Evolutionary conservation across 2,797 vertebrate genomes (phyloP), one percentile per base, ranked within the genome.

Genomic region (Scleropages formosus): DNA sequence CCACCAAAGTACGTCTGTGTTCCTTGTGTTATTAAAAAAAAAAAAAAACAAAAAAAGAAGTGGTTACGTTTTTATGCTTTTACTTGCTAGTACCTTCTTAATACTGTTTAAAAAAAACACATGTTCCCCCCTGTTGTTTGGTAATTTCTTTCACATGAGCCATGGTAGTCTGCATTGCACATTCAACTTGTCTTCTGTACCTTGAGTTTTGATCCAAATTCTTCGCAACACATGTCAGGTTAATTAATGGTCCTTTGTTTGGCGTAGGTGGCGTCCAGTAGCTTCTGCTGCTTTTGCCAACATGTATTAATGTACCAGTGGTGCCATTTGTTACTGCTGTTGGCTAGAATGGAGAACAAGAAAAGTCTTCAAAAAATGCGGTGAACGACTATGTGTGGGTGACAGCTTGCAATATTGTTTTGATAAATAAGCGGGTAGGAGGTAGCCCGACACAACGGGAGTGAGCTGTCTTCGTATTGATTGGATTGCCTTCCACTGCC

Each of bases 161-260:
- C 39, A 27, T 44, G 53, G 4, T 13, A 12, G 16, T 12, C 64
- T 65, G 46, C n/a, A 31, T 18, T 26, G 79, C 74, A 64, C 69
- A 44, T 81, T 73, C 63, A 56, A 51, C 69, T 66, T 69, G 65
- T 39, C 64, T 72, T 51, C 64, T 46, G 70, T 46, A 20, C 73
- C 24, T 51, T 75, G 65, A 63, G 78, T 63, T 81, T 65, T 79
- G 78, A 80, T 79, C 78, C 53, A 68, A 73, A 81, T 82, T 71
- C 53, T 56, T 77, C 72, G 64, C 51, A 75, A 79, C 73, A 75
- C 79, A 73, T 82, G 83, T 82, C 81, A 80, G 49, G 65, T 81
- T 82, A 79, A 82, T 82, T 72, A 78, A 82, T 72, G 72, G 53
- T 39, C 44, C 76, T 72, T 20, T 20, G 10, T 69, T 71, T 59